Base-by-base conservation (phyloP, 2,888 invertebrate genomes). In the Heliconius erato region DNA sequence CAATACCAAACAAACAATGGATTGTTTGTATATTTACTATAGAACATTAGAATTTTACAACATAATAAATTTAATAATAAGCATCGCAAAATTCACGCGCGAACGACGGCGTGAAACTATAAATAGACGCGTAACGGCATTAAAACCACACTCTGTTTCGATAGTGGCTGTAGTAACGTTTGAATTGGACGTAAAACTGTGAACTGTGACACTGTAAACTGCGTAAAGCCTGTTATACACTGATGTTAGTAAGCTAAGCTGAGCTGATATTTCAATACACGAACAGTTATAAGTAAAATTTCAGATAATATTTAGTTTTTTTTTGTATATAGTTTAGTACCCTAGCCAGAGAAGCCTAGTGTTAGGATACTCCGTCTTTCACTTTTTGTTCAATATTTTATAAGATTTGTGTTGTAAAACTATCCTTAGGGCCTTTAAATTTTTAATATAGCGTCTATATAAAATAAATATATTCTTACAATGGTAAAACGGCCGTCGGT, bases 171-270 rank as follows among this genome's bases (percentile, higher is more conserved):
- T 80, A 82, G 80, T 86, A 83, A 84, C 85, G 79, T 84, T 85
- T 69, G 84, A 86, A 86, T 85, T 81, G 83, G 84, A 83, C 85
- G 85, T 86, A 85, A 87, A 86, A 82, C 82, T 83, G 82, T 82
- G 85, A 85, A 83, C 81, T 82, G 82, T 84, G 85, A 84, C 85
- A 85, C 82, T 84, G 83, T 84, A 85, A 85, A 85, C 80, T 80
- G 84, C 49, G 63, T 80, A 80, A 76, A 76, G 69, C 28, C 16
- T 26, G 59, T 32, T 26, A 54, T 40, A 83, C 82, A 74, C 19
- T 26, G 14, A 11, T 28, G n/a, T 54, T 72, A 65, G 16, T 63
- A 65, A 68, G 54, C 44, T 63, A 59, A 59, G 59, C 59, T 59
- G 19, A n/a, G 63, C 9, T 11, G 9, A 63, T n/a, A 63, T n/a